Evolutionary conservation across 2,797 vertebrate species (phyloP).

Genomic region (Lemur catta): DNA sequence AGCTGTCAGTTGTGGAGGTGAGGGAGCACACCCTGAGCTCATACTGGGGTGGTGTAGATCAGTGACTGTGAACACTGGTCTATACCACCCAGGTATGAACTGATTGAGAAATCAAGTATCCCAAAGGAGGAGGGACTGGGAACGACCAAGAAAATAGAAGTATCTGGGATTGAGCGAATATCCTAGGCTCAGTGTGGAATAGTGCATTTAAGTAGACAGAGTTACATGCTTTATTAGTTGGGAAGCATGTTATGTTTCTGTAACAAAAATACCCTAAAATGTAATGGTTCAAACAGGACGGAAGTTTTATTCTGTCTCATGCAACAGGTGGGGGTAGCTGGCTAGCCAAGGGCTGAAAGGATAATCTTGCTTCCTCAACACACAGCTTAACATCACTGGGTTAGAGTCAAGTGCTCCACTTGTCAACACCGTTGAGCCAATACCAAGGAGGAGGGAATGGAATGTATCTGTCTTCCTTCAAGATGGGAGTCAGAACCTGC

Average conservation of each 20-base stretch:
- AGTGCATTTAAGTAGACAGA: background rate
- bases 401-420: background rate
- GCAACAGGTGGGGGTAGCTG: no score
- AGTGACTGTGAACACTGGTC: background rate
- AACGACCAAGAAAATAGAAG: background rate
- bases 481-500: background rate
- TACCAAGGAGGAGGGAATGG: rapidly evolving
- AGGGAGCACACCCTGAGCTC: no score
- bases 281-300: no score
- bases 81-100: no score
- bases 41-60: rapidly evolving
- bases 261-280: background rate
- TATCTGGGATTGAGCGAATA: background rate
- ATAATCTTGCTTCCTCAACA: background rate
- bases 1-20: background rate
- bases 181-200: rapidly evolving
- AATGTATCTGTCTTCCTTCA: background rate
- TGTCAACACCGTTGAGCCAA: background rate
- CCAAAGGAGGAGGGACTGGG: background rate
- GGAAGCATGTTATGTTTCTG: background rate
- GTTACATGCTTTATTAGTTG: rapidly evolving
- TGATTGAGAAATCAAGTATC: no score
- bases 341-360: background rate
- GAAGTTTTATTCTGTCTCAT: background rate
- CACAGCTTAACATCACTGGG: rapidly evolving